phyloP scores from a whole-genome alignment of 2,797 vertebrate species.

The Salmo trutta region DNA sequence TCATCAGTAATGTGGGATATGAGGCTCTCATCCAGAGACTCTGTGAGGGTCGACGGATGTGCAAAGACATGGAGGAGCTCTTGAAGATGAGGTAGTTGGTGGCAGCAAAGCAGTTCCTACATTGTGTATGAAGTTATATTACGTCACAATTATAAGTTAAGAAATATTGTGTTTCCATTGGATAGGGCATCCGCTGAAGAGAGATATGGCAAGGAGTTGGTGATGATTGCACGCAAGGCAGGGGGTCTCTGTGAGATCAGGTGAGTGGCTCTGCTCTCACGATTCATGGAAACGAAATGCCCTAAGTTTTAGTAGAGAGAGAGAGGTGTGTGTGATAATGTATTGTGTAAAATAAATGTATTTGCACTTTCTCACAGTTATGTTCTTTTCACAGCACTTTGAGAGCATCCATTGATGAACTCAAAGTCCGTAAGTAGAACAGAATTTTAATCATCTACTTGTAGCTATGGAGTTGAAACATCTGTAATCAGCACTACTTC shows the following conservation, averaged over 20 bases:
- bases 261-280: slow-evolving; percentile 59
- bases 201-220: slow-evolving; percentile 91
- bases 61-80: slow-evolving; percentile 94
- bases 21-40: slow-evolving; percentile 85
- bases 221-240: slow-evolving; percentile 87
- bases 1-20: slow-evolving; percentile 85
- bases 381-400: slow-evolving; percentile 78
- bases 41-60: slow-evolving; percentile 87
- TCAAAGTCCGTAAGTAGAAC: slow-evolving; percentile 87
- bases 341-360: neutral
- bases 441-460: neutral
- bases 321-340: neutral
- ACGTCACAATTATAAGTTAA: neutral
- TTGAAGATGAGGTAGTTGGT: slow-evolving; percentile 86
- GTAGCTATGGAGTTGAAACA: neutral
- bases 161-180: neutral
- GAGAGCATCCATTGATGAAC: slow-evolving; percentile 85
- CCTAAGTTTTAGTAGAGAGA: neutral
- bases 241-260: slow-evolving; percentile 89
- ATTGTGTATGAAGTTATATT: neutral
- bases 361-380: slow-evolving; percentile 3
- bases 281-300: neutral
- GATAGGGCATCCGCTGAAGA: slow-evolving; percentile 92
- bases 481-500: neutral
- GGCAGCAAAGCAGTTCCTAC: neutral